phyloP scores from a whole-genome alignment of 2,113 vertebrate genomes.

The Corythornis madagascariensis region DNA sequence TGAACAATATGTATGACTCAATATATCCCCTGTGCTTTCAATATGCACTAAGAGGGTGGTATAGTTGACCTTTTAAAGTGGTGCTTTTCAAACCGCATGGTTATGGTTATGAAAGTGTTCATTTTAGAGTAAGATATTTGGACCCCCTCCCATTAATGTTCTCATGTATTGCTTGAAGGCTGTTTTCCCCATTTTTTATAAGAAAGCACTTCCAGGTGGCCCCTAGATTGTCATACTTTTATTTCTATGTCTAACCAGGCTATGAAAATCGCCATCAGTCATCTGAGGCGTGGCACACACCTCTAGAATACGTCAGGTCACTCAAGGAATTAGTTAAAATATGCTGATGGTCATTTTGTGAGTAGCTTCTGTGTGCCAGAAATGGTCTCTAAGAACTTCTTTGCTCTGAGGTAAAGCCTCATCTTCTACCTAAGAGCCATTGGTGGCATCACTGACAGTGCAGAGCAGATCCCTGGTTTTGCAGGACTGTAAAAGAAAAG shows the following conservation, averaged over 20 bases:
- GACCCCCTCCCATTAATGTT: slow-evolving; percentile 1
- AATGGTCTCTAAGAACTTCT: slow-evolving; percentile 51
- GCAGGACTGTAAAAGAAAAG: background rate
- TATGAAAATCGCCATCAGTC: background rate
- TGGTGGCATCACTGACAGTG: background rate
- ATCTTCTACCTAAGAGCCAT: slow-evolving; percentile 43
- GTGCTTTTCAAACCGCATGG: slow-evolving; percentile 77
- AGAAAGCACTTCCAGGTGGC: background rate
- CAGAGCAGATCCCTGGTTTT: background rate
- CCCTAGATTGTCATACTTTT: background rate
- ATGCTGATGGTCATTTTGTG: slow-evolving; percentile 16
- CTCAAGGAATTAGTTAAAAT: slow-evolving; percentile 25
- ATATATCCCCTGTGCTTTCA: slow-evolving; percentile 78
- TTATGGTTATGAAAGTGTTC: slow-evolving; percentile 71
- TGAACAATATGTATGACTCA: slow-evolving; percentile 82
- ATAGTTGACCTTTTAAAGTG: slow-evolving; percentile 77
- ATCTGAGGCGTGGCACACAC: background rate
- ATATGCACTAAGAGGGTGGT: slow-evolving; percentile 56
- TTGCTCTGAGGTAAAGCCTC: slow-evolving; percentile 33
- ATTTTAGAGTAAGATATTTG: slow-evolving; percentile 51
- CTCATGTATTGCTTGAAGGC: background rate
- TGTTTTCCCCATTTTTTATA: background rate
- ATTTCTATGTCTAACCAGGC: background rate
- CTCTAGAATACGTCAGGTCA: slow-evolving; percentile 22
- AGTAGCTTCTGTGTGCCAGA: slow-evolving; percentile 41